Percentiles rank a stretch among this genome's conserved stretches.
These are phyloP conservation scores for Hypsopygia costalis DNA, from an alignment of 2,888 invertebrate genomes.

Conservation along the genomic window DNA sequence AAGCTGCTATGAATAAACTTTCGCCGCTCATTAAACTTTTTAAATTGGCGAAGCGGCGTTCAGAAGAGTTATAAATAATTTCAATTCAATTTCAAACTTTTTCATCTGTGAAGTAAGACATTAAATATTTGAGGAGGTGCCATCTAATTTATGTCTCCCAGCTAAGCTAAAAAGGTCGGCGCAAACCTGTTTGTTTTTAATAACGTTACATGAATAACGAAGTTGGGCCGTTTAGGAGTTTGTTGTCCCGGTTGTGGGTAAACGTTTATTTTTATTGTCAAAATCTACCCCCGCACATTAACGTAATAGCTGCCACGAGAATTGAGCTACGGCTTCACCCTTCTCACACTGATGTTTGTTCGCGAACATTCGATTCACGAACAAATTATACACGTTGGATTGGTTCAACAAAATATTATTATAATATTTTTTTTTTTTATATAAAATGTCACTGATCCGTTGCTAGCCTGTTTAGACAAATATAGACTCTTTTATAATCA, in stretches of 20 bases:
- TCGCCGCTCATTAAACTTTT: not conserved
- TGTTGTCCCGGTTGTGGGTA: conserved; percentile 45
- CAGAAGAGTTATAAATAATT: not conserved
- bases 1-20: not conserved
- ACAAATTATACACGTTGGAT: too few relatives aligned
- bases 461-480: too few relatives aligned
- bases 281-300: conserved; percentile 63
- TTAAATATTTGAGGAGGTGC: conserved; percentile 12
- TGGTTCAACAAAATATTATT: too few relatives aligned
- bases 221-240: conserved; percentile 56
- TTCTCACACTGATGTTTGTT: conserved; percentile 8
- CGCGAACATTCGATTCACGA: not conserved
- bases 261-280: conserved; percentile 70
- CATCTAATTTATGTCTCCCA: conserved; percentile 28
- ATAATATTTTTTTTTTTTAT: too few relatives aligned
- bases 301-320: conserved; percentile 61
- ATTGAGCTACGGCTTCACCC: conserved; percentile 12
- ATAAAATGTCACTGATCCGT: too few relatives aligned
- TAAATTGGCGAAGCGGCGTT: not conserved
- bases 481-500: too few relatives aligned
- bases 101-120: conserved; percentile 5
- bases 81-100: conserved; percentile 8
- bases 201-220: conserved; percentile 53
- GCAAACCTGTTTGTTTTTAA: conserved; percentile 45
- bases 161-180: conserved; percentile 32